These are phyloP conservation scores for Tretioscincus oriximinensis DNA, from an alignment of 2,113 vertebrate genomes.

Conservation along the genomic window DNA sequence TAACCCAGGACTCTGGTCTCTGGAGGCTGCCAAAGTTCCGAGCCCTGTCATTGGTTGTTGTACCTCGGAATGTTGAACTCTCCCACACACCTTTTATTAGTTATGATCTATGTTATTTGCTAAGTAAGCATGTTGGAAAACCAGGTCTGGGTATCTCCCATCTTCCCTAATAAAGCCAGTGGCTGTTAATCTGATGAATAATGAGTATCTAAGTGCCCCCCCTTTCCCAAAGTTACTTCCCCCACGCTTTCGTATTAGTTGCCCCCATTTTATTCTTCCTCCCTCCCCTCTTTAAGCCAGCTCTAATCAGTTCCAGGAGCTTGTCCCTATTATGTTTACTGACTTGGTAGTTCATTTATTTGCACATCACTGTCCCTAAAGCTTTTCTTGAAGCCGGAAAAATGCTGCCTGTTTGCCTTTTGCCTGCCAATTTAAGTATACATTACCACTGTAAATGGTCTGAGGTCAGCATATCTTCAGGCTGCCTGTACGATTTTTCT, in stretches of 20 bases:
- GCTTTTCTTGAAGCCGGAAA: conserved; percentile 31
- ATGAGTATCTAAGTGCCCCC: not conserved
- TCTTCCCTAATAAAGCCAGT: conserved; percentile 5
- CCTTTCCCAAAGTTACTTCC: not conserved
- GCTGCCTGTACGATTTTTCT: conserved; percentile 10
- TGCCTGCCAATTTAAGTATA: conserved; percentile 18
- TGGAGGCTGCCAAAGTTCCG: too few relatives aligned
- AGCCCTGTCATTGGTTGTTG: too few relatives aligned
- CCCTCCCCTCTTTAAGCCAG: not conserved
- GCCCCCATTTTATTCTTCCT: conserved; percentile 14
- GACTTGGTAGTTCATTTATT: conserved; percentile 40
- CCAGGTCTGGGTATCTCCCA: conserved; percentile 23
- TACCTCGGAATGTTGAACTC: too few relatives aligned
- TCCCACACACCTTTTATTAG: too few relatives aligned
- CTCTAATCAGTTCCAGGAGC: not conserved
- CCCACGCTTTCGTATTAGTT: not conserved
- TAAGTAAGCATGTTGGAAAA: conserved; percentile 58
- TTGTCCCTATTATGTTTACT: conserved; percentile 28
- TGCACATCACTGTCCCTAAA: conserved; percentile 33
- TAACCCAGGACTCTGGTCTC: too few relatives aligned
- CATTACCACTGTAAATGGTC: not conserved
- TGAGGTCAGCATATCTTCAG: conserved; percentile 18
- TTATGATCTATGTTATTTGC: too few relatives aligned
- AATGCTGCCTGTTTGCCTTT: conserved; percentile 29
- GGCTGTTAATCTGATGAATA: conserved; percentile 46